Base-by-base conservation (phyloP, 2,797 vertebrate species). In the Mionectes olivaceus region DNA sequence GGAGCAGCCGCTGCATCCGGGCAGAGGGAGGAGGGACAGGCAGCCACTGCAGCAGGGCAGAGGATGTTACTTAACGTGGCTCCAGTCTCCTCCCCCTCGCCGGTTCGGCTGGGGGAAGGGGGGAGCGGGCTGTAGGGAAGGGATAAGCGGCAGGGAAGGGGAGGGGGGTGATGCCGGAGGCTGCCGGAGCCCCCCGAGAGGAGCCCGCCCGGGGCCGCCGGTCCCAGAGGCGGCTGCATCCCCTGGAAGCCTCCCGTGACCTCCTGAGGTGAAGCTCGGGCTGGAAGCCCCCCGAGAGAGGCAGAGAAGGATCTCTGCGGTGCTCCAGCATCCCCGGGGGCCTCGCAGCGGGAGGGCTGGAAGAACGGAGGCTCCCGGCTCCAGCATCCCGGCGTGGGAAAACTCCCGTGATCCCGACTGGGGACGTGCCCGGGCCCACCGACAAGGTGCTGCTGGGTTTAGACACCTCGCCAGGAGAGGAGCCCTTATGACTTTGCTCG, bases 81-180 rank as follows among this genome's bases (percentile, higher is more conserved):
- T 73, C 41, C 69, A 53, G 35, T 87, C 96, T 75, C 95, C 93
- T 94, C 95, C 94, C 82, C 87, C 24, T 77, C 33, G 80, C 75
- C 53, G 5, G 47, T 19, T 63, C 8, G 39, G 61, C 92, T 2
- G 16, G 19, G 37, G 81, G 88, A 83, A 91, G 46, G 67, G 70
- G 74, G 28, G 17, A 52, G 32, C 49, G 75, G 35, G 50, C 73
- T 6, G 4, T 11, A 16, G 82, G 43, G 76, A 80, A 84, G 91
- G 93, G 5, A 25, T 87, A 2, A 56, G 16, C 23, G 39, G 2
- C 19, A 12, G 8, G n/a, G 44, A 19, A 7, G 22, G 44, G 22
- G 22, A 35, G 35, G 9, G 30, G 19, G 32, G 41, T 1, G 13
- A 18, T 5, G 65, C 53, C 49, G 27, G 1, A 25, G 69, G 57